These are phyloP conservation scores for Phalacrocorax carbo DNA, from an alignment of 2,113 vertebrate genomes.

Conservation along the genomic window DNA sequence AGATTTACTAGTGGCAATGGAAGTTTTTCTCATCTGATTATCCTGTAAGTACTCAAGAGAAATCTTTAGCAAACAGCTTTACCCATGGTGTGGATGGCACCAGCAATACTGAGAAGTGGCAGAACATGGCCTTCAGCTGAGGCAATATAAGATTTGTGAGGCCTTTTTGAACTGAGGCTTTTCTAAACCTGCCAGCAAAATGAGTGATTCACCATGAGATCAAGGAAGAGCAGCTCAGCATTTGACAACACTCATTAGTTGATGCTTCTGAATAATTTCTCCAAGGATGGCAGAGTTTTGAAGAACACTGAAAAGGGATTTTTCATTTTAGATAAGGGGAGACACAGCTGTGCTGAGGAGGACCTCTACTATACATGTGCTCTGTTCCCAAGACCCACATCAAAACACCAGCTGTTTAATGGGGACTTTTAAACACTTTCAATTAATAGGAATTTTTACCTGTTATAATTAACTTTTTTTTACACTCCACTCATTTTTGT, in stretches of 20 bases:
- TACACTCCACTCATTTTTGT: not conserved
- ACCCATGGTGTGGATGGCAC: not conserved
- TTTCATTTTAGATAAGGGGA: not conserved
- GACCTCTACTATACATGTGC: not conserved
- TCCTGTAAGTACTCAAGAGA: not conserved
- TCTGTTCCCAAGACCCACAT: not conserved
- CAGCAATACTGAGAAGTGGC: not conserved
- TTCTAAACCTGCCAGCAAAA: slow-evolving; percentile 5
- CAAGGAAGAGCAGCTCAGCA: not conserved
- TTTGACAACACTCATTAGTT: not conserved
- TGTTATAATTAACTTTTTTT: not conserved
- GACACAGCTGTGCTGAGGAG: not conserved
- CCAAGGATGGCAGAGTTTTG: not conserved
- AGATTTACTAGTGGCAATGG: not conserved
- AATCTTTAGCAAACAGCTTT: not conserved
- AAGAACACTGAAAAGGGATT: not conserved
- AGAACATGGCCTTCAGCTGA: not conserved
- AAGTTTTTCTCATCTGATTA: not conserved
- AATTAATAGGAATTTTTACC: not conserved
- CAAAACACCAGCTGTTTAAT: not conserved
- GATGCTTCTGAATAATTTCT: not conserved
- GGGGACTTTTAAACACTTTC: not conserved
- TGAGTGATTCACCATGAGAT: not conserved
- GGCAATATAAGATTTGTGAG: not conserved
- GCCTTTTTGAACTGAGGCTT: not conserved